Base-by-base conservation (phyloP, 2,797 vertebrate species). In the Neomorphus geoffroyi region DNA sequence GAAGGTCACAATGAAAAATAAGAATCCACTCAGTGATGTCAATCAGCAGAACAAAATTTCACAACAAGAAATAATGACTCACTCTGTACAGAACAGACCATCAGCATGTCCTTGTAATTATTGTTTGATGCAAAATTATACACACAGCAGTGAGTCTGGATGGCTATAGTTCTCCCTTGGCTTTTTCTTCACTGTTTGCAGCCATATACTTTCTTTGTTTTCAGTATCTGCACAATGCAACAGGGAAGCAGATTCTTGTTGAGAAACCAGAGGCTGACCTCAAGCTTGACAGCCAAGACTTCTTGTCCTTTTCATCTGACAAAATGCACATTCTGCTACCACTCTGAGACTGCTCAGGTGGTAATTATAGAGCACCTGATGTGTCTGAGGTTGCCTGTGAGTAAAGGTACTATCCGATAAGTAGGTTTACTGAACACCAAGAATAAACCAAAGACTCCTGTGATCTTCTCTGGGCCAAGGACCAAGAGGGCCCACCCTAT, bases 351-450 rank as follows among this genome's bases (percentile, higher is more conserved):
- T 69, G 32, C 37, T 87, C 61, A 62, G 43, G 28, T 58, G 28
- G 43, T 89, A 93, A 95, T 95, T 91, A 94, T 43, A 84, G 70
- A 50, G 43, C 26, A 54, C 26, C 13, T 66, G 82, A 13, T 58
- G 48, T 84, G 70, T 66, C 79, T 89, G 88, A 66, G 61, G 79
- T 62, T 89, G 35, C 18, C 50, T 61, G 37, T 70, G 65, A 48
- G 65, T 50, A 89, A 86, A 89, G 32, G 9, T 61, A 57, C 33
- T 27, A 77, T 65, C 72, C 80, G 56, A 72, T 73, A 70, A 70
- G 35, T 26, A 30, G 13, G 23, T 19, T 2, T 94, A 70, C 61
- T 80, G 46, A 89, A 73, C 3, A 58, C 26, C 51, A 53, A 70
- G 32, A 80, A 41, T 11, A 35, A 61, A 80, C 60, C 23, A n/a